Evolutionary conservation across 1,140 invertebrate species (phyloP), one percentile per base, ranked within the genome.

Genomic region (Drosophila biarmipes): DNA sequence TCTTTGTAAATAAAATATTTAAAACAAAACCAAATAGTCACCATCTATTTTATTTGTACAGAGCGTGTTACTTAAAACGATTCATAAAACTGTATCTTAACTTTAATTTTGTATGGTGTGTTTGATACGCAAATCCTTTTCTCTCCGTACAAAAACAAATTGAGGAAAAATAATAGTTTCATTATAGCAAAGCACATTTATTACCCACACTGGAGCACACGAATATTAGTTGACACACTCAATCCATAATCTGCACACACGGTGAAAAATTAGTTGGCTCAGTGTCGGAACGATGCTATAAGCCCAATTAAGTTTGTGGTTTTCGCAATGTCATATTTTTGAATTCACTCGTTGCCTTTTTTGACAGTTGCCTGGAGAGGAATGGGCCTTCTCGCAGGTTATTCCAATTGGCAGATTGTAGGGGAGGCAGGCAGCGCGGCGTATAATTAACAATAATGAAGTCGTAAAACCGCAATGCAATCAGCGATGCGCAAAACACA

Each of bases 401-500:
- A 43, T 72, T 45, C 38, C 27, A 27, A 45, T 7, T 11, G 61
- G 59, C 11, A 3, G 38, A 12, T 5, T 58, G 57, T 24, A 45
- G 35, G 14, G 51, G 51, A 19, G 80, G 81, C 66, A 46, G 81
- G 31, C 63, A 62, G 49, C 81, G 56, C 56, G 68, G 67, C 84
- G 67, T 80, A 84, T 89, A 84, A 90, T 89, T 89, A 90, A 90
- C 84, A 89, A 89, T 89, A 89, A 89, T 90, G 85, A 89, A 89
- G 80, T 89, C 84, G 80, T 89, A 80, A 89, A 90, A 89, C 84
- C 85, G 85, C 84, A 89, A 84, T 84, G 84, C 84, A 89, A 89
- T 89, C 84, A 89, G 80, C 79, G 80, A 89, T 90, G 84, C 84
- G 84, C 84, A 90, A 89, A 89, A 84, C 85, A 89, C 76, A 76